phyloP scores from a whole-genome alignment of 2,113 vertebrate genomes.

The Rhynchomys soricoides region DNA sequence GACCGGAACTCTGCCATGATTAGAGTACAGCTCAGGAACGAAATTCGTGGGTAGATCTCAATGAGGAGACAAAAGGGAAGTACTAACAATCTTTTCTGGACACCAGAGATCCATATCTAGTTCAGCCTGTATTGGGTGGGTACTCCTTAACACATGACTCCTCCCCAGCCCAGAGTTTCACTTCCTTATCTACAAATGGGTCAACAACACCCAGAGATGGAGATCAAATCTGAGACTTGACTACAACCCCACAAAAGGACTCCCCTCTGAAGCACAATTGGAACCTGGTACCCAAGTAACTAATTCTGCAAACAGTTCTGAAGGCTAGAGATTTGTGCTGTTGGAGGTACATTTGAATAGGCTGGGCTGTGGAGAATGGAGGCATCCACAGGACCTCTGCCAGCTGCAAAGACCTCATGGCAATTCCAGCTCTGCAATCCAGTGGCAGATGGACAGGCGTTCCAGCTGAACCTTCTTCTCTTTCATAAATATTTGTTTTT shows the following conservation, averaged over 20 bases:
- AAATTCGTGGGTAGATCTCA: background rate
- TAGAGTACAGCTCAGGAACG: background rate
- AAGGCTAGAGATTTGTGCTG: no score
- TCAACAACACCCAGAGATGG: background rate
- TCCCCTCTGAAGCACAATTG: background rate
- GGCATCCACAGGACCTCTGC: no score
- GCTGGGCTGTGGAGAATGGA: background rate
- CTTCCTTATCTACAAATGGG: background rate
- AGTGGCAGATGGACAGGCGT: fast-evolving
- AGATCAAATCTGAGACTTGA: background rate
- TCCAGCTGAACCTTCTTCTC: background rate
- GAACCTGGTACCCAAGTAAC: background rate
- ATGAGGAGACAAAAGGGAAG: background rate
- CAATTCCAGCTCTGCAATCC: background rate
- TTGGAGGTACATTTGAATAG: background rate
- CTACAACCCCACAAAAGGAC: background rate
- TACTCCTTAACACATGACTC: background rate
- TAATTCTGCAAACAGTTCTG: background rate
- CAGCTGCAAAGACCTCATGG: background rate
- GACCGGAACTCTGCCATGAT: background rate
- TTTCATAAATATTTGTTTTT: background rate
- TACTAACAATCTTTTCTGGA: background rate
- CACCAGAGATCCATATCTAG: background rate
- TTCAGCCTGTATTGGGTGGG: fast-evolving
- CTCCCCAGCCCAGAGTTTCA: background rate